These are phyloP conservation scores for Penaeus vannamei DNA, from an alignment of 1,140 invertebrate species.

Conservation along the genomic window DNA sequence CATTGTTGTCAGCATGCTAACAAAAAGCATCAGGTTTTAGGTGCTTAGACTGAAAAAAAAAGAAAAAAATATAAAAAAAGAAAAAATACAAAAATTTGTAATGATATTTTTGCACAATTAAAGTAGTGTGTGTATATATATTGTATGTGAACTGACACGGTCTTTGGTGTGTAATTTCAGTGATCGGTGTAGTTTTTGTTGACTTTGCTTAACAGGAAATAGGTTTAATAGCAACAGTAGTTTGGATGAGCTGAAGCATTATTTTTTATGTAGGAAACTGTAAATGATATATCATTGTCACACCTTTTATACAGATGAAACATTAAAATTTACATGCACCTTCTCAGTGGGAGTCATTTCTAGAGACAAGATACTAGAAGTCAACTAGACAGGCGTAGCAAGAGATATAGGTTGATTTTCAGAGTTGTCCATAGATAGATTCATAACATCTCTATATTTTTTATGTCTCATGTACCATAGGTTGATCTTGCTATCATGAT, in stretches of 20 bases:
- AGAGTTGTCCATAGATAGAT: too few species aligned
- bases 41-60: conserved; percentile 9
- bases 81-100: conserved; percentile 39
- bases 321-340: too few species aligned
- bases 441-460: too few species aligned
- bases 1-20: conserved; percentile 31
- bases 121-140: neutral
- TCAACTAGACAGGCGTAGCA: too few species aligned
- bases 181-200: conserved; percentile 21
- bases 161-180: conserved; percentile 25
- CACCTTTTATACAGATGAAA: too few species aligned
- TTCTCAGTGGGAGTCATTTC: too few species aligned
- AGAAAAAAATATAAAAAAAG: too few species aligned
- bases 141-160: conserved; percentile 14
- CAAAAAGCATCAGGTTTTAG: conserved; percentile 25
- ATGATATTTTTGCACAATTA: conserved; percentile 52
- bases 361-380: too few species aligned
- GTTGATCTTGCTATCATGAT: too few species aligned
- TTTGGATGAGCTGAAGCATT: conserved; percentile 21
- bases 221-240: conserved; percentile 16
- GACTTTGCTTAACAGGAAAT: conserved; percentile 20
- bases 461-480: too few species aligned
- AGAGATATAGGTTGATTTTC: too few species aligned
- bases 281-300: conserved; percentile 21
- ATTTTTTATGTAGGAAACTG: neutral